Base-by-base conservation (phyloP, 2,888 invertebrate species). In the Bedellia somnulentella region DNA sequence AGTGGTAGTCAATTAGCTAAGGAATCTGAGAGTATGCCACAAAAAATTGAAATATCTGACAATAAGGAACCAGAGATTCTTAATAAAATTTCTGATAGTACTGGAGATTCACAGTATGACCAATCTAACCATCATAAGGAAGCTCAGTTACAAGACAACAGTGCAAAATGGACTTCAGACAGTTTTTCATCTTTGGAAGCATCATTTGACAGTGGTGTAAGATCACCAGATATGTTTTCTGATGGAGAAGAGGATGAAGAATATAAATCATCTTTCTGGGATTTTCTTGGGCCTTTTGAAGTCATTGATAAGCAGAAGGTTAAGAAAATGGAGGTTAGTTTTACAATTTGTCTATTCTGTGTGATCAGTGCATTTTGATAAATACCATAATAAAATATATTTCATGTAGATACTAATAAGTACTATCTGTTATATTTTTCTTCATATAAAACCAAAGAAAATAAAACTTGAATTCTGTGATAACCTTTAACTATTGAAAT, bases 201-300 rank as follows among this genome's bases (percentile, higher is more conserved):
- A 8, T 73, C 73, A 2, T 73, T 67, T 57, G 71, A 73, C 43
- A 75, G 73, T 44, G 73, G 73, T 38, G 58, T 73, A 23, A 46
- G 75, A 26, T 82, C 82, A 30, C 86, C 86, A 0, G 85, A 86
- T 46, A 63, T 87, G 47, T 86, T 86, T 51, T 81, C 80, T 35
- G 82, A 82, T 35, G 18, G 18, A 6, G 47, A 41, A 12, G 33
- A 38, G 14, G 59, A 64, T 32, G 59, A 58, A 23, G n/a, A n/a
- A n/a, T n/a, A n/a, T n/a, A n/a, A n/a, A n/a, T n/a, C n/a, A n/a
- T n/a, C n/a, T n/a, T 64, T 66, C 44, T 71, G 71, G 66, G 44
- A 37, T 29, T 70, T 71, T 34, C 39, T 73, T 1, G 62, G 60
- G 37, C 57, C 70, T 35, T 58, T 44, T 55, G 75, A 75, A 49